Evolutionary conservation across 2,888 invertebrate species (phyloP), one percentile per base, ranked within the genome.

Genomic region (Scaptomyza caliginosa): DNA sequence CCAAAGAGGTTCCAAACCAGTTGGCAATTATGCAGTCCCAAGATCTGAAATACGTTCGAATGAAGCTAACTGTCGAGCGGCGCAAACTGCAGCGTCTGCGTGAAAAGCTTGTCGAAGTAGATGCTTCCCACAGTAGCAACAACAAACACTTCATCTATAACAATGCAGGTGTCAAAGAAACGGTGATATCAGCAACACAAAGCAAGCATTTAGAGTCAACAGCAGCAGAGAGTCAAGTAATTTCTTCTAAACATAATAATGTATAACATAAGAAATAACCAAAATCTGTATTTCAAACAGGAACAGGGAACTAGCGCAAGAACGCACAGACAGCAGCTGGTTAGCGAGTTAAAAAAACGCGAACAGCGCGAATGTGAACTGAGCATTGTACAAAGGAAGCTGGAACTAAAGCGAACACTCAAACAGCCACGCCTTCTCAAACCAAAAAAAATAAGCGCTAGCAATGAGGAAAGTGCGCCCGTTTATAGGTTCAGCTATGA

Each of bases 11-110:
- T 1, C 93, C 95, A 0, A 96, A 96, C 17, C 99, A 99, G 91
- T 92, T 96, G 45, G 95, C 96, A 65, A 90, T 99, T 54, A 97
- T 99, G 96, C 94, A 96, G 89, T 95, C 96, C 0, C 98, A 98
- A 91, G 98, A 99, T 91, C 92, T 97, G 7, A 96, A 96, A 78
- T 99, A 99, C 83, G 93, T 99, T 11, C 93, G 94, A 30, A 96
- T 95, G 93, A 98, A 98, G 89, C 93, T 96, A 49, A 96, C 95
- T 2, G 94, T 96, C 30, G 98, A 98, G 91, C 92, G 93, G 1
- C 96, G 95, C 78, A 96, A 96, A 91, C 89, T 92, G 26, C 76
- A 88, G 10, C 88, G 94, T 74, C 91, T 97, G 26, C 95, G 97
- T 92, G 93, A 95, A 0, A 93, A 94, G 45, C 92, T 98, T 13